Evolutionary conservation across 2,888 invertebrate genomes (phyloP).

Genomic region (Pandemis cinnamomeana): DNA sequence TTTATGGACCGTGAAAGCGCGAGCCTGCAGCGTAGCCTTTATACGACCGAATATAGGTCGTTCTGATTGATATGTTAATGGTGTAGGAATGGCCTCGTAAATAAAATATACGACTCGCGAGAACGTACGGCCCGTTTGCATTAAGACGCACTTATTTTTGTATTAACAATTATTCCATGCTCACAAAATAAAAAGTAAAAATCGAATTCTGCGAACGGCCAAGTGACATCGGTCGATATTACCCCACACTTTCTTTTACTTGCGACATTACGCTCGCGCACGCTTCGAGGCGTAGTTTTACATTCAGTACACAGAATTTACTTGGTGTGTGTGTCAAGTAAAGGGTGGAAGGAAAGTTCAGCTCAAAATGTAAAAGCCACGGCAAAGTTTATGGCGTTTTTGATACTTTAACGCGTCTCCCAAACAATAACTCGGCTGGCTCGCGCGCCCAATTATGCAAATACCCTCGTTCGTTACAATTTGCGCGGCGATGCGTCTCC

Average conservation of each 20-base stretch:
- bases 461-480: slow-evolving; percentile 29
- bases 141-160: background rate
- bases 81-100: slow-evolving; percentile 9
- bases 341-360: background rate
- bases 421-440: background rate
- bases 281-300: too few species aligned
- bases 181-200: too few species aligned
- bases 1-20: slow-evolving; percentile 25
- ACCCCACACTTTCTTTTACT: too few species aligned
- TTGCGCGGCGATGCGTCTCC: slow-evolving; percentile 24
- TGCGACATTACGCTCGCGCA: too few species aligned
- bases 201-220: too few species aligned
- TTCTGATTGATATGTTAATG: slow-evolving; percentile 25
- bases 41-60: slow-evolving; percentile 31
- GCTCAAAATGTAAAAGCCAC: background rate
- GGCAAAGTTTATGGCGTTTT: background rate
- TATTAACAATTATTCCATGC: too few species aligned
- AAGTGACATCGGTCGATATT: too few species aligned
- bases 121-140: background rate
- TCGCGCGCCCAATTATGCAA: slow-evolving; percentile 25
- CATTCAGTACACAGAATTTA: too few species aligned
- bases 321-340: background rate
- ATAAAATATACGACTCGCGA: slow-evolving; percentile 11
- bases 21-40: slow-evolving; percentile 12
- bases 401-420: slow-evolving; percentile 3